Evolutionary conservation across 2,888 invertebrate species (phyloP).

Genomic region (Rhodophaea formosa): DNA sequence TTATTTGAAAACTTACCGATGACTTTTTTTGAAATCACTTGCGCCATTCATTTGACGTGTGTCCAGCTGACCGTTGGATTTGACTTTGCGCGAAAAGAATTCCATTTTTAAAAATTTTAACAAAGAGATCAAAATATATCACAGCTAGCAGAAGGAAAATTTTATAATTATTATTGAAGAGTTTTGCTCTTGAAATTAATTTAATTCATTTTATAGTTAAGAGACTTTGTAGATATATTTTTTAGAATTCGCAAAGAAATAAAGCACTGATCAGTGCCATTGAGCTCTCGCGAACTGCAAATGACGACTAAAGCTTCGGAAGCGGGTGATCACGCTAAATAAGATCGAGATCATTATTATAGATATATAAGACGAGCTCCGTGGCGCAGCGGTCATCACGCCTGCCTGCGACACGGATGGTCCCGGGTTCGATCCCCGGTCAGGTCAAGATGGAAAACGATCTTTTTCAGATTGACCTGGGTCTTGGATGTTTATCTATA

Average conservation of each 20-base stretch:
- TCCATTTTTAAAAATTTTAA: slow-evolving; percentile 54
- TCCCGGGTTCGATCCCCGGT: too few relatives aligned
- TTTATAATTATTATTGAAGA: slow-evolving; percentile 27
- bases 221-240: slow-evolving; percentile 1
- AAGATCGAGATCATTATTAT: slow-evolving; percentile 19
- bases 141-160: slow-evolving; percentile 40
- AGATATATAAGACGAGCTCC: too few relatives aligned
- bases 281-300: slow-evolving; percentile 55
- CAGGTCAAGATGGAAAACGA: too few relatives aligned
- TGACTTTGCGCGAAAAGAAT: slow-evolving; percentile 62
- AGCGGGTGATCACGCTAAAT: slow-evolving; percentile 40
- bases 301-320: slow-evolving; percentile 64
- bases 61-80: slow-evolving; percentile 59
- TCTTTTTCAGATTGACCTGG: too few relatives aligned
- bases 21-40: slow-evolving; percentile 42
- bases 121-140: slow-evolving; percentile 47
- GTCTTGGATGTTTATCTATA: too few relatives aligned
- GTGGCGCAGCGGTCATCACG: too few relatives aligned
- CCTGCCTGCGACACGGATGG: too few relatives aligned
- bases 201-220: slow-evolving; percentile 17
- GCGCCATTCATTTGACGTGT: slow-evolving; percentile 64
- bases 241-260: background rate
- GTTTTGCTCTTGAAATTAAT: slow-evolving; percentile 22
- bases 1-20: slow-evolving; percentile 51
- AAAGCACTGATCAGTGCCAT: slow-evolving; percentile 26